Conservation (phyloP, 1,140 invertebrate genomes). For the Dinothrombium tinctorium region DNA sequence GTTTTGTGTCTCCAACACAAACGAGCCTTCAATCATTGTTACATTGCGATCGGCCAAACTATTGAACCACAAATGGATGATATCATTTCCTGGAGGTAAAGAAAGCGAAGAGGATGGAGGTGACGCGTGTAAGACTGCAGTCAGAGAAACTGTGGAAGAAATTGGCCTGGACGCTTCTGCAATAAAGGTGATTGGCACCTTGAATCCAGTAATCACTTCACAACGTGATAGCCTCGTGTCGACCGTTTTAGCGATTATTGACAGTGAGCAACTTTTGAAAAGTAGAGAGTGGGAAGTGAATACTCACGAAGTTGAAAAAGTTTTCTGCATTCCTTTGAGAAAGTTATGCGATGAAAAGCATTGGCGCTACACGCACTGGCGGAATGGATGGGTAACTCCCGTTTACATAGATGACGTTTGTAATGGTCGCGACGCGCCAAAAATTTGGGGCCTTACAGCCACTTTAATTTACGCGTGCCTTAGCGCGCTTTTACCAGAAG, state of each 20-base stretch:
- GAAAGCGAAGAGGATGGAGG: constrained; percentile 35
- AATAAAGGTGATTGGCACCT: constrained; percentile 47
- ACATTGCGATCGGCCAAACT: constrained; percentile 50
- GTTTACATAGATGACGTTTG: constrained; percentile 23
- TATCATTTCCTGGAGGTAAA: constrained; percentile 77
- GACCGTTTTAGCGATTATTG: constrained; percentile 50
- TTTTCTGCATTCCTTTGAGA: constrained; percentile 42
- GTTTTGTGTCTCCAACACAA: constrained; percentile 34
- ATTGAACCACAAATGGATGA: constrained; percentile 47
- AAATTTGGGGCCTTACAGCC: constrained; percentile 57
- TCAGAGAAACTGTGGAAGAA: constrained; percentile 72
- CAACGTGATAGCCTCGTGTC: constrained; percentile 31
- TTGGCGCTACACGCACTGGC: constrained; percentile 36
- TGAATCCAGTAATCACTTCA: constrained; percentile 29
- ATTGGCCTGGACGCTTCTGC: constrained; percentile 36
- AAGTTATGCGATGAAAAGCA: constrained; percentile 36
- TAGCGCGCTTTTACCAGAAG: constrained; percentile 29
- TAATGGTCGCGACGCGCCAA: constrained; percentile 25
- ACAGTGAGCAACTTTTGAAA: constrained; percentile 22
- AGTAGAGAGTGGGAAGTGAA: constrained; percentile 33
- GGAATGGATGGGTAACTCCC: constrained; percentile 28
- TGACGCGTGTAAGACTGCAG: constrained; percentile 39
- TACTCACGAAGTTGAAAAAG: constrained; percentile 46
- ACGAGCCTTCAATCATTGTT: constrained; percentile 49
- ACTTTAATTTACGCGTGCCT: constrained; percentile 41